Evolutionary conservation across 2,888 invertebrate species (phyloP), one percentile per base, ranked within the genome.

Genomic region (Nymphalis c-album): DNA sequence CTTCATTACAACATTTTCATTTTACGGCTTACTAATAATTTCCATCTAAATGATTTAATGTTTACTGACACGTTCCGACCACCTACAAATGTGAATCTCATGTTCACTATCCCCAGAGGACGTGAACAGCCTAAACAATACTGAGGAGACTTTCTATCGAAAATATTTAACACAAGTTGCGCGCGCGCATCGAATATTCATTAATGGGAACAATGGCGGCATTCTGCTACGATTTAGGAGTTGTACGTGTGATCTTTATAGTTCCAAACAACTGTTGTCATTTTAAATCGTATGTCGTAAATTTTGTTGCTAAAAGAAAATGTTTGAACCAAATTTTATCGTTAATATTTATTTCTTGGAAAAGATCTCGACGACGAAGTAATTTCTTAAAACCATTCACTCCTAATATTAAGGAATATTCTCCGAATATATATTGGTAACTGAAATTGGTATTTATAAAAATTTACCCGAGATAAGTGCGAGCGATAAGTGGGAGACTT

Each of bases 101-200:
- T 64, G 64, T 67, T 60, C 64, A 62, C 64, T 67, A 60, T 66
- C 69, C 63, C 65, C 64, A 17, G 61, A 63, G 64, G 66, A 72
- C 73, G 72, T 72, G 72, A 22, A 47, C 60, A 60, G 71, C 71
- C 60, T 70, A 46, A 68, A 77, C 77, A 78, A 82, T 71, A 76
- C 85, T 80, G 70, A 72, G 69, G 80, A 75, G 85, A 90, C 91
- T 91, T 91, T 91, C 91, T 87, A 90, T 80, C 84, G 79, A 89
- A 65, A 90, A 88, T 88, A 90, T 89, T 90, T 85, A 79, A 85
- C 83, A 81, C 81, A 75, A 80, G 77, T 80, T 76, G 81, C 77
- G 85, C 77, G 76, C 77, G 81, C 83, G 83, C 78, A 80, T 83
- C 71, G 88, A 86, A 91, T 91, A 87, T 83, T 85, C 74, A 88